Percentiles rank a stretch among this genome's conserved stretches.
Evolutionary conservation across 1,140 invertebrate species (phyloP).

Genomic region (Oscheius sp.): DNA sequence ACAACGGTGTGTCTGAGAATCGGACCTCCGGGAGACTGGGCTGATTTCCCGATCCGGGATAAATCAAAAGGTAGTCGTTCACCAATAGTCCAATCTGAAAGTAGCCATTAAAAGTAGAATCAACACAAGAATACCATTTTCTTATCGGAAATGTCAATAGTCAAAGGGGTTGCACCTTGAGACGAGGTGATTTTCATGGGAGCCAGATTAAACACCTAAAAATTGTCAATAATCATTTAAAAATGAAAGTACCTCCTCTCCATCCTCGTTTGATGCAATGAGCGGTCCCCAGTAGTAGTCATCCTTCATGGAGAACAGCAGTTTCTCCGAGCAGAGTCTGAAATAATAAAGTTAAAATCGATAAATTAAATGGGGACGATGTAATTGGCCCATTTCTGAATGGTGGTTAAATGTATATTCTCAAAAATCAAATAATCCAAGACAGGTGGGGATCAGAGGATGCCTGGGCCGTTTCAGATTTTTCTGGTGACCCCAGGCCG

Average conservation of each 20-base stretch:
- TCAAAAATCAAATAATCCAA: neutral
- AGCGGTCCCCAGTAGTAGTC: neutral
- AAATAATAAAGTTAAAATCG: neutral
- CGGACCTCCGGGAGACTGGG: neutral
- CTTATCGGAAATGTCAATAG: neutral
- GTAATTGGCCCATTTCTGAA: neutral
- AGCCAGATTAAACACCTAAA: neutral
- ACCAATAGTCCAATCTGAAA: neutral
- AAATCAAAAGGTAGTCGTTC: neutral
- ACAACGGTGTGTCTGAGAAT: neutral
- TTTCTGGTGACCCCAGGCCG: neutral
- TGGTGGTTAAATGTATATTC: neutral
- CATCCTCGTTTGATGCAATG: neutral
- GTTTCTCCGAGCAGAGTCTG: neutral
- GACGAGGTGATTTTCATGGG: neutral
- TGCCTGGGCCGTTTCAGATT: neutral
- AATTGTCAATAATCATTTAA: neutral
- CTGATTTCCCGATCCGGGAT: neutral
- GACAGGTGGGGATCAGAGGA: neutral
- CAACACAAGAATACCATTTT: neutral
- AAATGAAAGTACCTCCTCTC: neutral
- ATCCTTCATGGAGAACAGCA: neutral
- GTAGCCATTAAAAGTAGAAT: neutral
- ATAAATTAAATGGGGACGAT: neutral
- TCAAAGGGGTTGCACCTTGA: neutral